Conservation (phyloP, 2,113 vertebrate species). For the Sarotherodon lohbergeri region DNA sequence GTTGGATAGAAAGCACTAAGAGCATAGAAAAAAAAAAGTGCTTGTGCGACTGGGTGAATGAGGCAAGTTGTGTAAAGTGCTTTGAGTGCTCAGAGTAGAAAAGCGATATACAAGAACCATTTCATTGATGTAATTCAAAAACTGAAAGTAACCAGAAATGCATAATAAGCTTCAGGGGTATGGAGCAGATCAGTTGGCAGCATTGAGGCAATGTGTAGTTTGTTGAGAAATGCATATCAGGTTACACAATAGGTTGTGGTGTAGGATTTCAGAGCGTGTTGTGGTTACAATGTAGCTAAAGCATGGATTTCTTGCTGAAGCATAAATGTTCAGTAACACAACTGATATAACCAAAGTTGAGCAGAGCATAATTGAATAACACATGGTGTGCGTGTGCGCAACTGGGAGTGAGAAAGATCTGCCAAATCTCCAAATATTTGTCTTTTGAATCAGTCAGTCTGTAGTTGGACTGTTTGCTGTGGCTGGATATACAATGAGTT, state of each 20-base stretch:
- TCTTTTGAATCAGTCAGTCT: accelerated
- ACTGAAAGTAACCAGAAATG: not conserved
- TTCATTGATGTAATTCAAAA: not conserved
- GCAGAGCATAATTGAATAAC: not conserved
- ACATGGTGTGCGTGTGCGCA: not conserved
- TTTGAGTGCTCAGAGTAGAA: not conserved
- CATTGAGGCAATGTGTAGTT: not conserved
- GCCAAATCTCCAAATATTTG: not conserved
- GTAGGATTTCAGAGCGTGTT: not conserved
- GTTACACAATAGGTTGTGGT: not conserved
- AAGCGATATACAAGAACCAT: accelerated
- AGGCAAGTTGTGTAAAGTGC: not conserved
- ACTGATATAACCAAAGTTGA: not conserved
- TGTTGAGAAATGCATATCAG: not conserved
- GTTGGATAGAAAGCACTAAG: not conserved
- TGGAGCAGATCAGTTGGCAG: not conserved
- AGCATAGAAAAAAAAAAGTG: not conserved
- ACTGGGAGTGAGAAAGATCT: not conserved
- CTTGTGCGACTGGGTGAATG: not conserved
- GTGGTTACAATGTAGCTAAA: not conserved
- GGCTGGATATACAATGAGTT: not conserved
- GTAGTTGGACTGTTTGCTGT: not conserved
- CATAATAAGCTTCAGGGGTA: not conserved
- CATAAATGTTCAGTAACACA: not conserved
- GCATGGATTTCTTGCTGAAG: not conserved